Percentiles rank a stretch among this genome's conserved stretches.
These are phyloP conservation scores for Sebastes minor DNA, from an alignment of 2,797 vertebrate species.

Conservation along the genomic window DNA sequence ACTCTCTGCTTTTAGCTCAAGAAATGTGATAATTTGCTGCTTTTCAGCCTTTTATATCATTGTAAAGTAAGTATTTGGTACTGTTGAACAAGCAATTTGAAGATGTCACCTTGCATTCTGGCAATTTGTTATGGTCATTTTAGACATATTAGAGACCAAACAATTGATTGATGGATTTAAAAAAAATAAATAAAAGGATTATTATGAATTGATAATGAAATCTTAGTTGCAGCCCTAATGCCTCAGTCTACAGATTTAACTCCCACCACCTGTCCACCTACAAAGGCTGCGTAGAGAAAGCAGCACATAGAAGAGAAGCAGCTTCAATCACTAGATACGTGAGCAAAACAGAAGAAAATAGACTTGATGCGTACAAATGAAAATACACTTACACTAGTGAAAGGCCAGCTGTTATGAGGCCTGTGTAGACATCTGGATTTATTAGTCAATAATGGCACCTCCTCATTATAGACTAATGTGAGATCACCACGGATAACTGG, in stretches of 20 bases:
- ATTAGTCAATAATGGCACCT: not conserved
- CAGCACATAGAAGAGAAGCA: not conserved
- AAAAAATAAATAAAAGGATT: not conserved
- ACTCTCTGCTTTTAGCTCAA: not conserved
- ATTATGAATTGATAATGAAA: not conserved
- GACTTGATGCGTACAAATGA: not conserved
- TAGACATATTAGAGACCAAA: not conserved
- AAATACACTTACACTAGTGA: not conserved
- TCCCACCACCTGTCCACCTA: too few species aligned
- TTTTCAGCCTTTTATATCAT: not conserved
- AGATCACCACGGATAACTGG: not conserved
- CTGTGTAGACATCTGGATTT: not conserved
- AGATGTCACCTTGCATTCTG: not conserved
- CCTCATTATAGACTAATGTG: not conserved
- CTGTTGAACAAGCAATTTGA: not conserved
- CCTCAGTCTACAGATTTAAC: too few species aligned
- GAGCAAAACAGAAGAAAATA: not conserved
- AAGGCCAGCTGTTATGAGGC: not conserved
- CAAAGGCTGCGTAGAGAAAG: too few species aligned
- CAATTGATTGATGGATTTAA: not conserved
- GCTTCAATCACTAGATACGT: not conserved
- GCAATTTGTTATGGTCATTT: not conserved
- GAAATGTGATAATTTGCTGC: not conserved
- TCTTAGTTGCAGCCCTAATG: not conserved
- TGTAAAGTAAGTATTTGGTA: not conserved